A percentile compares a stretch with the other conserved stretches of the same genome.
phyloP scores from a whole-genome alignment of 2,888 invertebrate genomes.

The Ptilodon capucinus region DNA sequence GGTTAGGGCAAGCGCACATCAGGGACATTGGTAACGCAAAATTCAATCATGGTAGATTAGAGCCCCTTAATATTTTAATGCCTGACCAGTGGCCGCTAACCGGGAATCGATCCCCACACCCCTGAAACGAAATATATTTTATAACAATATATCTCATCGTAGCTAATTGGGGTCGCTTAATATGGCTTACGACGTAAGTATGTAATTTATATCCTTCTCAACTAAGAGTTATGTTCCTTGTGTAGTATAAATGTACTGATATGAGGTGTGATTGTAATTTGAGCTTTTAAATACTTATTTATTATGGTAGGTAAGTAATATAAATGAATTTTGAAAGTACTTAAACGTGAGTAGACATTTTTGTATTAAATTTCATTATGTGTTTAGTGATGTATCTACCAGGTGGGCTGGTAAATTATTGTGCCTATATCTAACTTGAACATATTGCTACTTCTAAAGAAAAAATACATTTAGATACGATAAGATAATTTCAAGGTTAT shows the following conservation, averaged over 20 bases:
- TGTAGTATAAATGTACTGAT: constrained; percentile 43
- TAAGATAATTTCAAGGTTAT: no score
- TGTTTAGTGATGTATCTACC: background rate
- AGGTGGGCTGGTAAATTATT: background rate
- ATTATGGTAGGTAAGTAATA: background rate
- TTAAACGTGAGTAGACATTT: background rate
- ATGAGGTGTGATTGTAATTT: constrained; percentile 44
- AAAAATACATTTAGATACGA: no score
- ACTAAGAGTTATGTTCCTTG: constrained; percentile 55
- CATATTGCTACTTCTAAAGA: no score
- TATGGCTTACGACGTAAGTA: constrained; percentile 81
- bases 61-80: constrained; percentile 79
- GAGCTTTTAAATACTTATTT: constrained; percentile 31
- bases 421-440: no score
- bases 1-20: constrained; percentile 54
- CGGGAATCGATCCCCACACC: constrained; percentile 66
- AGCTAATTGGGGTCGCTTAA: constrained; percentile 81
- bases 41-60: constrained; percentile 82
- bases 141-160: constrained; percentile 73
- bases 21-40: constrained; percentile 64
- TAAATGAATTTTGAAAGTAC: background rate
- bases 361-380: background rate
- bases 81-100: constrained; percentile 77
- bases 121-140: constrained; percentile 69
- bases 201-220: constrained; percentile 75